Percentiles rank a stretch among this genome's conserved stretches.
Evolutionary conservation across 2,113 vertebrate species (phyloP).

Genomic region (Alethe diademata): DNA sequence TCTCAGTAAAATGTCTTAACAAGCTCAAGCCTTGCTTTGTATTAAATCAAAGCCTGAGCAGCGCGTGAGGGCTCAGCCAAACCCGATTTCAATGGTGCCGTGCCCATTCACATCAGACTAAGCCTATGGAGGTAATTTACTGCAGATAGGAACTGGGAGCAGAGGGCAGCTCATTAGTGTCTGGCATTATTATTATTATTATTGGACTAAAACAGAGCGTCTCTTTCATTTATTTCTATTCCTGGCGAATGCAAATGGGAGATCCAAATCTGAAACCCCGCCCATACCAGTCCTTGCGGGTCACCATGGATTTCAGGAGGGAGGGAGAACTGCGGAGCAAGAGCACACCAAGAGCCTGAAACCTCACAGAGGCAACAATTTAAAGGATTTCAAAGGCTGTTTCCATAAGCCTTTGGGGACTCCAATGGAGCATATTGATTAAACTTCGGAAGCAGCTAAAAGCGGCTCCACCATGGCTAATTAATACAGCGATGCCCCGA

Average conservation of each 20-base stretch:
- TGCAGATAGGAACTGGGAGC: slow-evolving; percentile 8
- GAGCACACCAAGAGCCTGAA: slow-evolving; percentile 1
- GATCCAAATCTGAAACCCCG: background rate
- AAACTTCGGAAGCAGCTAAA: slow-evolving; percentile 64
- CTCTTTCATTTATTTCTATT: slow-evolving; percentile 5
- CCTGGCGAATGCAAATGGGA: background rate
- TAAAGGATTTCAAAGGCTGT: slow-evolving; percentile 68
- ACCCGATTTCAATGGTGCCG: background rate
- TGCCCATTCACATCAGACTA: background rate
- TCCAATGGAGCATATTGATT: slow-evolving; percentile 65
- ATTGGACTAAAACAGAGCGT: background rate
- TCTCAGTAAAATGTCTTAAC: background rate
- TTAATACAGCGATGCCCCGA: slow-evolving; percentile 65
- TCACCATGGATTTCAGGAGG: background rate
- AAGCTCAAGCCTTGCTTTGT: background rate
- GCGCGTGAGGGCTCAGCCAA: background rate
- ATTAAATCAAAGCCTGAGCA: background rate
- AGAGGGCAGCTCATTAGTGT: slow-evolving; percentile 46
- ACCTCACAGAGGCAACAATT: slow-evolving; percentile 49
- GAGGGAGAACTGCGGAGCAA: background rate
- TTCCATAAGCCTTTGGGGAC: slow-evolving; percentile 62
- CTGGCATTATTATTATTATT: slow-evolving; percentile 9
- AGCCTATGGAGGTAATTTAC: slow-evolving; percentile 44
- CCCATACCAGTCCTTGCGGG: background rate
- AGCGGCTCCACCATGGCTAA: slow-evolving; percentile 56